A percentile compares a stretch with the other conserved stretches of the same genome.
Conservation (phyloP, 2,113 vertebrate genomes). For the Boulengeromyrus knoepffleri region DNA sequence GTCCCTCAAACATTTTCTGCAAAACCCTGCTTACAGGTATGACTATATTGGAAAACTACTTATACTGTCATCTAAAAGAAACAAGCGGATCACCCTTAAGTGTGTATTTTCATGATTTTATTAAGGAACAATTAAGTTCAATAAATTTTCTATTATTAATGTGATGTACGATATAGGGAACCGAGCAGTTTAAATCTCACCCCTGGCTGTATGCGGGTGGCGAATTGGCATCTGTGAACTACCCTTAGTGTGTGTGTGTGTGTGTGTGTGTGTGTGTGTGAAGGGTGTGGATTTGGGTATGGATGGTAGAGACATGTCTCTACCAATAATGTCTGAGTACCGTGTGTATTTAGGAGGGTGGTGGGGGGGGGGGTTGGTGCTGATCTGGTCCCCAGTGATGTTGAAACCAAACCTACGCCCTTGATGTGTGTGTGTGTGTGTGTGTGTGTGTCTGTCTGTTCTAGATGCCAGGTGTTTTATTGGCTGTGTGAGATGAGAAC, state of each 20-base stretch:
- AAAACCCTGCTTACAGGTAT: background rate
- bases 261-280: background rate
- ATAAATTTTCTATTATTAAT: background rate
- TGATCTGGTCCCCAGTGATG: background rate
- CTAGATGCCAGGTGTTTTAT: background rate
- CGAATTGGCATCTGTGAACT: background rate
- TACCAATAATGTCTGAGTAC: background rate
- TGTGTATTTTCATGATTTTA: background rate
- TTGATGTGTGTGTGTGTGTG: background rate
- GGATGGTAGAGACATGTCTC: background rate
- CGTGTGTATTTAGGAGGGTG: background rate
- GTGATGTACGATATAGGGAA: background rate
- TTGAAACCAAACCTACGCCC: background rate
- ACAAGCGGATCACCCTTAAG: background rate
- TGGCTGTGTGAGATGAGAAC: background rate
- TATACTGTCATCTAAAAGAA: background rate
- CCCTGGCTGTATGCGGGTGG: background rate
- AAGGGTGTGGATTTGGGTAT: background rate
- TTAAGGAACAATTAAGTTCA: background rate
- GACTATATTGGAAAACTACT: background rate
- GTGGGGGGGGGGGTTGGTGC: too few relatives aligned
- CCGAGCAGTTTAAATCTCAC: background rate
- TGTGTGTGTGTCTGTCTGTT: background rate
- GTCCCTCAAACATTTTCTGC: background rate
- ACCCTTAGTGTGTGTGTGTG: background rate